Base-by-base conservation (phyloP, 2,888 invertebrate genomes). In the Celastrina argiolus region DNA sequence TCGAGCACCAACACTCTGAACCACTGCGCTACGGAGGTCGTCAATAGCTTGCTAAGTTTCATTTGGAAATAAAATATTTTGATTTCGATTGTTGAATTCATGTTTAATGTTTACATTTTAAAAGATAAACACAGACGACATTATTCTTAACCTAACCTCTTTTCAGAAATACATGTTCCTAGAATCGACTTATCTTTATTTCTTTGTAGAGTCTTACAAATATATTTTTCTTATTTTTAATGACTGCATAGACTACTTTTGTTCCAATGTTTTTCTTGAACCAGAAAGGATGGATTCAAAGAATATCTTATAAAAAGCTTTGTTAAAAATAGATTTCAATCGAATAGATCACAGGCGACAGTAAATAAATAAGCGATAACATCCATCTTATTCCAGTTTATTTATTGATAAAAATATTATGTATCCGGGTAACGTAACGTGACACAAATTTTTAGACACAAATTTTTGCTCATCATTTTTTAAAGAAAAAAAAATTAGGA, bases 211-310 rank as follows among this genome's bases (percentile, higher is more conserved):
- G 10, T 22, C 14, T 26, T 26, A 51, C 22, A 51, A 51, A 22
- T 51, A 2, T 22, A 22, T 1, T 10, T 12, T 51, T 51, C n/a
- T 51, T 51, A 51, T 26, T 51, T 51, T 51, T 22, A 51, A 22
- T 5, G 51, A 22, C 22, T 12, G 22, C 12, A 36, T 12, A 36
- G 10, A 12, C 10, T 10, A 14, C 22, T 22, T 51, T 51, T 51
- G 51, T 51, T 51, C 51, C 51, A 51, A 51, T 51, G 22, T 51
- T 51, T 22, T 51, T 51, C 51, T 51, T 51, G 10, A 51, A 26
- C 51, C 51, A 51, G 51, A 22, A 51, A 51, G 51, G 22, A 51
- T 22, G 12, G 26, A 51, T 51, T 51, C 51, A 51, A 51, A 51
- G 51, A 51, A 51, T 22, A 22, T 51, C 22, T 26, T 26, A 51